phyloP scores from a whole-genome alignment of 2,888 invertebrate species.

The Lasioglossum villosulum region DNA sequence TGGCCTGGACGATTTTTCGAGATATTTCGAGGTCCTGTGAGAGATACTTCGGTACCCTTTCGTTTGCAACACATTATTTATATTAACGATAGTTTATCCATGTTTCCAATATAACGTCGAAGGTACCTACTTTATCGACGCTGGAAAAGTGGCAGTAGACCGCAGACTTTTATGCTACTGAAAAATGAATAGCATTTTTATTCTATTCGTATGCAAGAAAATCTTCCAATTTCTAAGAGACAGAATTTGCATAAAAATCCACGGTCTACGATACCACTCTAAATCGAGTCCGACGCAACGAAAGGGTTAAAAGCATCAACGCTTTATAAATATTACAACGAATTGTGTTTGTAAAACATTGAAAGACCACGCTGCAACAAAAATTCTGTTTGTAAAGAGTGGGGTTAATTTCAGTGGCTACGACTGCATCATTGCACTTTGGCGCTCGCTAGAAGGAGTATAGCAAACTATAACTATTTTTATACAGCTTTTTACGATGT shows the following conservation, averaged over 20 bases:
- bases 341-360: not conserved
- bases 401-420: not conserved
- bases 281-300: not conserved
- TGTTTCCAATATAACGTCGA: not conserved
- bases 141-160: not conserved
- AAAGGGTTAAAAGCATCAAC: not conserved
- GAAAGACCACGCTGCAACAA: not conserved
- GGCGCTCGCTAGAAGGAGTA: not conserved
- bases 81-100: not conserved
- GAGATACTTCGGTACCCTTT: not conserved
- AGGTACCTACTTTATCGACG: not conserved
- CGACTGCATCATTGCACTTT: not conserved
- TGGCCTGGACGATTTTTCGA: constrained; percentile 5
- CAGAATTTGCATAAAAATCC: no score
- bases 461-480: not conserved
- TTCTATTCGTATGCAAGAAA: not conserved
- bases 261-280: not conserved
- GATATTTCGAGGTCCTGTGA: no score
- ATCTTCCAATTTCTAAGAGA: not conserved
- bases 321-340: not conserved
- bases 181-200: not conserved
- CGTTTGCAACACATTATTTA: not conserved
- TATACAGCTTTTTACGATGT: not conserved
- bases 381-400: not conserved
- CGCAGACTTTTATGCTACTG: not conserved